Percentiles rank a stretch among this genome's conserved stretches.
Evolutionary conservation across 2,797 vertebrate genomes (phyloP).

Genomic region (Xenentodon cancila): DNA sequence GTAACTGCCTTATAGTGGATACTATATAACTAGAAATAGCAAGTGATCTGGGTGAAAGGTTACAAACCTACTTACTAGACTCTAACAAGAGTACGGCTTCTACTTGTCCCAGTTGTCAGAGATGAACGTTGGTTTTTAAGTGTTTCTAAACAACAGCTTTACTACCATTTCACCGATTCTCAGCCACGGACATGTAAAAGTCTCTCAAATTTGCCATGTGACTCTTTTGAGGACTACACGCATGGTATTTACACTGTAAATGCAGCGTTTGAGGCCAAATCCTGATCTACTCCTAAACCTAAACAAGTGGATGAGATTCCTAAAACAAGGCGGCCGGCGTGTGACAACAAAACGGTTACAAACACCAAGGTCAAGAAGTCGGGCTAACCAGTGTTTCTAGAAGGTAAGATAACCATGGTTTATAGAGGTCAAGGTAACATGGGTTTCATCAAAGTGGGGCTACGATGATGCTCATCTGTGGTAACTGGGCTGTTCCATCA

Average conservation of each 20-base stretch:
- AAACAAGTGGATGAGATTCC: background rate
- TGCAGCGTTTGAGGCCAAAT: background rate
- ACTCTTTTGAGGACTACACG: no score
- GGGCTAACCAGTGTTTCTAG: background rate
- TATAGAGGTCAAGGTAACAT: no score
- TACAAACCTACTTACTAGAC: constrained; percentile 6
- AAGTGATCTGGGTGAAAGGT: constrained; percentile 6
- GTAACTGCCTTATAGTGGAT: constrained; percentile 29
- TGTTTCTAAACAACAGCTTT: no score
- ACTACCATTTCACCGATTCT: no score
- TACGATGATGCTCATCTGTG: no score
- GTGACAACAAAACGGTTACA: background rate
- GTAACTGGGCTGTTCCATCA: no score
- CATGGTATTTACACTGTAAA: no score
- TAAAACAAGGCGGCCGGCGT: background rate
- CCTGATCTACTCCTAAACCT: background rate
- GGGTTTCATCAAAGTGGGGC: no score
- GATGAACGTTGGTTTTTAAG: no score
- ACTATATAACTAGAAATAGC: constrained; percentile 25
- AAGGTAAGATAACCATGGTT: background rate
- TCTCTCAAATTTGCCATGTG: background rate
- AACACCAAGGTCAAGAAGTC: no score
- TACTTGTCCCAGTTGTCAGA: background rate
- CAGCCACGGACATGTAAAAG: no score
- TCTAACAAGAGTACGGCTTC: background rate